Evolutionary conservation across 2,113 vertebrate species (phyloP).

Genomic region (Oryctolagus cuniculus): mOryCun1.1 NC_091433.1:119245001-119245500

Average conservation of each 20-base stretch:
- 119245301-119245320: slow-evolving; percentile 1
- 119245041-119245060: not conserved
- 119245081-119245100: not conserved
- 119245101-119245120: not conserved
- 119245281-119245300: not conserved
- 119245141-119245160: not conserved
- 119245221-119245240: not conserved
- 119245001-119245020: not conserved
- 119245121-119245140: not conserved
- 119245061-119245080: not conserved
- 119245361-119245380: not conserved
- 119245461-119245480: too few relatives aligned
- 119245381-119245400: not conserved
- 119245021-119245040: not conserved
- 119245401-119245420: not conserved
- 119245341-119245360: not conserved
- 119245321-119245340: not conserved
- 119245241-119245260: not conserved
- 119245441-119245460: too few relatives aligned
- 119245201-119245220: not conserved
- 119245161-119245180: not conserved
- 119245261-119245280: fast-evolving
- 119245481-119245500: too few relatives aligned
- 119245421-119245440: slow-evolving; percentile 19
- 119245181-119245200: not conserved